Evolutionary conservation across 2,113 vertebrate species (phyloP).

Genomic region (Rallus limicola): DNA sequence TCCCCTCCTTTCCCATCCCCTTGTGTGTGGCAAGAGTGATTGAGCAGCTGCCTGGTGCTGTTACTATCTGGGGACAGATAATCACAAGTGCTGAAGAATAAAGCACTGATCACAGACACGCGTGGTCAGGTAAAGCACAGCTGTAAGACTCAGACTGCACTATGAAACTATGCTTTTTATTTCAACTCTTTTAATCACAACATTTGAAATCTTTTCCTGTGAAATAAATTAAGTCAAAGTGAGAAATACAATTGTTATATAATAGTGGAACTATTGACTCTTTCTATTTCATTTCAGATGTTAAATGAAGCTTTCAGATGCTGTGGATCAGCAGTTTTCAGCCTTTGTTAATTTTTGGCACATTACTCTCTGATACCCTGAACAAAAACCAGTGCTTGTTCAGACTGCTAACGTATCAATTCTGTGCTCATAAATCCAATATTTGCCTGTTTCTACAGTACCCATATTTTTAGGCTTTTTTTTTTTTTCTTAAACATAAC

Average conservation of each 20-base stretch:
- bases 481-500: background rate
- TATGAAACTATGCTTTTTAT: background rate
- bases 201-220: background rate
- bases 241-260: background rate
- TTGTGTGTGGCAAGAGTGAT: too few relatives aligned
- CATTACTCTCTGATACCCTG: background rate
- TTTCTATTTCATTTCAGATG: background rate
- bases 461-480: background rate
- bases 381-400: background rate
- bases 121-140: background rate
- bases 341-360: background rate
- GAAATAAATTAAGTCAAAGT: background rate
- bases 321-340: background rate
- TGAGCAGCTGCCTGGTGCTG: too few relatives aligned
- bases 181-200: background rate
- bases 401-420: background rate
- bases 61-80: background rate
- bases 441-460: background rate
- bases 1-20: too few relatives aligned
- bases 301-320: background rate
- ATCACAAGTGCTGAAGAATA: background rate
- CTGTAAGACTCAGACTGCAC: background rate
- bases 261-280: background rate
- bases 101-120: background rate
- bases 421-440: background rate